Evolutionary conservation across 2,888 invertebrate genomes (phyloP).

Genomic region (Deilephila porcellus): DNA sequence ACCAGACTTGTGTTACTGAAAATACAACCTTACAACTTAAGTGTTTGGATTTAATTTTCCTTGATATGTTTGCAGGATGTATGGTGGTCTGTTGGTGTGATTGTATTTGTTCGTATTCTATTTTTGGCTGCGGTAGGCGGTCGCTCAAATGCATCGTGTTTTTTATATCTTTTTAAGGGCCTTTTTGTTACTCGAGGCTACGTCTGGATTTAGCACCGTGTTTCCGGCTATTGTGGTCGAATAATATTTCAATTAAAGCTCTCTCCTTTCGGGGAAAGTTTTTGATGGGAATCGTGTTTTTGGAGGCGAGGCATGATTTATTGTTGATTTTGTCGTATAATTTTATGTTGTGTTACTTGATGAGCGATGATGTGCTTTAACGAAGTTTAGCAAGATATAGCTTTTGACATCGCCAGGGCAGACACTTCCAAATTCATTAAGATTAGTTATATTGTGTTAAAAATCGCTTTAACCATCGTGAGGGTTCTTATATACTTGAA

Average conservation of each 20-base stretch:
- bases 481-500: too few species aligned
- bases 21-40: conserved; percentile 12
- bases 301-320: neutral
- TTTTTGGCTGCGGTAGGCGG: conserved; percentile 85
- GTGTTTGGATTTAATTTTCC: conserved; percentile 33
- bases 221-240: conserved; percentile 78
- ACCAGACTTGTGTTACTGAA: neutral
- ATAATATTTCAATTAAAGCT: conserved; percentile 64
- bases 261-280: conserved; percentile 16
- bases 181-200: conserved; percentile 72
- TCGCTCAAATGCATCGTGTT: conserved; percentile 72
- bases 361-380: neutral
- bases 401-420: too few species aligned
- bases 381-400: too few species aligned
- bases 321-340: neutral
- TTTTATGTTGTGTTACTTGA: neutral
- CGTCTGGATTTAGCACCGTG: conserved; percentile 72
- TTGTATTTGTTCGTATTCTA: conserved; percentile 64
- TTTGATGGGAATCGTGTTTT: neutral
- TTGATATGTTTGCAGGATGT: conserved; percentile 31
- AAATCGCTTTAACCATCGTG: too few species aligned
- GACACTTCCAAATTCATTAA: too few species aligned
- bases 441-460: too few species aligned
- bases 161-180: conserved; percentile 69
- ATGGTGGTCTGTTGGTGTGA: conserved; percentile 31